Percentiles rank a stretch among this genome's conserved stretches.
Conservation (phyloP, 2,113 vertebrate genomes). For the Cinclus mexicanus region DNA sequence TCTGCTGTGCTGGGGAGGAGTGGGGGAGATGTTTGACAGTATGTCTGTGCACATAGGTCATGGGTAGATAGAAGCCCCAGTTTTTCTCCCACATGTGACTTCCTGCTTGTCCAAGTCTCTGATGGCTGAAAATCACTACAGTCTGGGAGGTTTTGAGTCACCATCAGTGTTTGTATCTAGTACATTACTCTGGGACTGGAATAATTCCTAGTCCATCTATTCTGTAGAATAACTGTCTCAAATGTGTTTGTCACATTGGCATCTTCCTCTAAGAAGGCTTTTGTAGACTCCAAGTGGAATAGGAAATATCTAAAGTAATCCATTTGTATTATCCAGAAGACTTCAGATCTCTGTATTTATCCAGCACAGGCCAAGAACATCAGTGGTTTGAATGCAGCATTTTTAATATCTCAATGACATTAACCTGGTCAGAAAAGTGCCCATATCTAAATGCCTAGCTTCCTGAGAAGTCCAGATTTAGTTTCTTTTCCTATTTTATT, state of each 20-base stretch:
- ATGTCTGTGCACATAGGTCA: background rate
- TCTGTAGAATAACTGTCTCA: background rate
- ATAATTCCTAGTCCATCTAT: background rate
- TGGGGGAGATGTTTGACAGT: background rate
- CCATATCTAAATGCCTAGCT: background rate
- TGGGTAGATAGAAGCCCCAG: background rate
- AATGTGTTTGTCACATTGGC: background rate
- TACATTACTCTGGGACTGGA: background rate
- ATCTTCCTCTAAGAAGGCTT: background rate
- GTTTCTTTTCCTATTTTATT: background rate
- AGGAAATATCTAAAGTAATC: conserved; percentile 7
- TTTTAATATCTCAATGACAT: background rate
- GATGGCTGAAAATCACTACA: background rate
- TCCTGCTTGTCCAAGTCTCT: background rate
- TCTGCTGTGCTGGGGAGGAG: background rate
- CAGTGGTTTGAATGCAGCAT: background rate
- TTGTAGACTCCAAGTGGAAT: background rate
- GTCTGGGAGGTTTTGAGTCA: background rate
- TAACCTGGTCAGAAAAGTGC: background rate
- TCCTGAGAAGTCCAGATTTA: background rate
- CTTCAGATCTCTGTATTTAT: background rate
- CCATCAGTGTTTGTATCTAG: background rate
- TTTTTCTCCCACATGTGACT: background rate
- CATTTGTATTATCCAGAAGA: background rate
- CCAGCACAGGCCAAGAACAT: background rate